Evolutionary conservation across 2,797 vertebrate species (phyloP).

Genomic region (Sebastes jordani): DNA sequence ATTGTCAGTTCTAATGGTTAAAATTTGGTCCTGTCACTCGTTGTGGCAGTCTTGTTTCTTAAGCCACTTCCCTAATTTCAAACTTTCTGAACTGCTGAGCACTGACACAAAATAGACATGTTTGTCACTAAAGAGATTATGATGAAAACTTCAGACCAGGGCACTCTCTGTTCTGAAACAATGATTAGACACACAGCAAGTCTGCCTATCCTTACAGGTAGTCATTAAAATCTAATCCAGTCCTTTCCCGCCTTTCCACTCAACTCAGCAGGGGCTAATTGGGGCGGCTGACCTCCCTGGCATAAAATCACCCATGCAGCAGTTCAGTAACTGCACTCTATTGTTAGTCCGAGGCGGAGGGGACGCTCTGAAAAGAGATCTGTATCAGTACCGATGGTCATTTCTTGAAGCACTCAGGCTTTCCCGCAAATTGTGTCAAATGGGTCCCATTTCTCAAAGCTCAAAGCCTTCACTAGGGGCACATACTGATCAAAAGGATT

Average conservation of each 20-base stretch:
- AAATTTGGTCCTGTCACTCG: neutral
- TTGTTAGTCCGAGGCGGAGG: neutral
- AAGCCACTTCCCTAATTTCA: neutral
- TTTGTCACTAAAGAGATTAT: neutral
- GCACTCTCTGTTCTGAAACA: neutral
- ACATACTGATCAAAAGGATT: neutral
- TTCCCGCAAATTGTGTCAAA: neutral
- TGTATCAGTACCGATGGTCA: neutral
- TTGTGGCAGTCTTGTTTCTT: neutral
- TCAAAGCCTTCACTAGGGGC: neutral
- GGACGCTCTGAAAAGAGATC: neutral
- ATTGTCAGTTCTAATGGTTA: neutral
- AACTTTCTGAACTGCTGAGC: neutral
- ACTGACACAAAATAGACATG: neutral
- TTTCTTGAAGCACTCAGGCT: neutral
- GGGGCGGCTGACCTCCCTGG: neutral
- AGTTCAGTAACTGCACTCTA: neutral
- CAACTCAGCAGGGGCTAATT: constrained; percentile 16
- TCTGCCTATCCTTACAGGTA: neutral
- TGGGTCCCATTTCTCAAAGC: neutral
- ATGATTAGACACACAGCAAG: neutral
- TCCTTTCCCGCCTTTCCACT: neutral
- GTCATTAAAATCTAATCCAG: neutral
- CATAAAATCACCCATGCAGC: neutral
- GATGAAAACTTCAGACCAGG: neutral